phyloP scores from a whole-genome alignment of 2,888 invertebrate species.

The Taphrorychus bicolor region DNA sequence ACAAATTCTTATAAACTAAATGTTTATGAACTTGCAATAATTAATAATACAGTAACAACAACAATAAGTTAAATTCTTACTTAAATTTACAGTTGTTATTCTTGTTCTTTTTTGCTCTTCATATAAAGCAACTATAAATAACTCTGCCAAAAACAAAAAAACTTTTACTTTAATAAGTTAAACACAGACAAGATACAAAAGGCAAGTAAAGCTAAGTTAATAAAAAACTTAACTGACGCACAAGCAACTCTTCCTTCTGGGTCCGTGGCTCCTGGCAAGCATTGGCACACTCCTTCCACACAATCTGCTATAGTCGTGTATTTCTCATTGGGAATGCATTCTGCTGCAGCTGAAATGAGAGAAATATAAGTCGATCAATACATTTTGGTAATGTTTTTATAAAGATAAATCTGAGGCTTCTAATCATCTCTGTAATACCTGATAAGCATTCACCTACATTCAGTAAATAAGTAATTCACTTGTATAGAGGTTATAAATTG shows the following conservation, averaged over 20 bases:
- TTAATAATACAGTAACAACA: too few species aligned
- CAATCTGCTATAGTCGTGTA: slow-evolving; percentile 48
- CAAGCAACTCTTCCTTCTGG: neutral
- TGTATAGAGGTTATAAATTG: too few species aligned
- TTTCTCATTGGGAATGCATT: slow-evolving; percentile 50
- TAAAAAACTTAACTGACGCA: neutral
- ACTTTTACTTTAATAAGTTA: neutral
- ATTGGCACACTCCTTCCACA: slow-evolving; percentile 50
- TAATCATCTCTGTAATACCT: too few species aligned
- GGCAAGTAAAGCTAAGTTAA: neutral
- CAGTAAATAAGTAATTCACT: too few species aligned
- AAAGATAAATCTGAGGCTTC: too few species aligned
- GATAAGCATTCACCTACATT: too few species aligned
- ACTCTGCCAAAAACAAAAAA: neutral
- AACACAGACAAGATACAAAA: neutral
- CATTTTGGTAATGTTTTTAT: too few species aligned
- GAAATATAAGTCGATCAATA: too few species aligned
- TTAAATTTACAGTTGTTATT: too few species aligned
- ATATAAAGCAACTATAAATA: too few species aligned
- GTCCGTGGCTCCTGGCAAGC: slow-evolving; percentile 46
- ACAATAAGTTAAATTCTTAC: too few species aligned
- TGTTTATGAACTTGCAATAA: neutral
- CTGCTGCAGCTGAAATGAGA: slow-evolving; percentile 40
- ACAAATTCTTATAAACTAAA: neutral
- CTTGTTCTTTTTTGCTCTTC: too few species aligned